Conservation (phyloP, 2,797 vertebrate genomes). For the Spheniscus humboldti region DNA sequence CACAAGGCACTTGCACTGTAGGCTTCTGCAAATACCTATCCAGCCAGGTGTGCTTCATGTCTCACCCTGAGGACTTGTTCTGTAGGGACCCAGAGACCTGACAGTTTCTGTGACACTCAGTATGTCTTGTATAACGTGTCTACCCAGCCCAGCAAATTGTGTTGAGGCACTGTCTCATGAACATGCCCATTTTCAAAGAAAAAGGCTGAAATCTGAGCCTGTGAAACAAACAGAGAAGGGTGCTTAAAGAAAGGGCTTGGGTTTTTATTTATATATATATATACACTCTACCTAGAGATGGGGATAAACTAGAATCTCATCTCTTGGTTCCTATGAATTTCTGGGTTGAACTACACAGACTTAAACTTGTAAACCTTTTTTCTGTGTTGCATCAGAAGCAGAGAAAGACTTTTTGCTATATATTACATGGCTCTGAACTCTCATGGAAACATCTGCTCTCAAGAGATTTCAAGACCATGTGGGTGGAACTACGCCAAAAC, state of each 20-base stretch:
- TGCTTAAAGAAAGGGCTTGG: background rate
- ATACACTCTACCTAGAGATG: background rate
- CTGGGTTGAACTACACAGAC: background rate
- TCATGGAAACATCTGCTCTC: background rate
- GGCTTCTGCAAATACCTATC: background rate
- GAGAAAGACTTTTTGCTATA: background rate
- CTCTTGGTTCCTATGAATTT: background rate
- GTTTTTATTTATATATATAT: background rate
- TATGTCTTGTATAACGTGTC: background rate
- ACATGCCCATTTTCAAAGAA: background rate
- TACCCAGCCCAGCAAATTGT: background rate
- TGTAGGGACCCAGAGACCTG: background rate
- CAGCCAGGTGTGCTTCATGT: background rate
- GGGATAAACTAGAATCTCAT: background rate
- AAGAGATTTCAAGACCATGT: background rate
- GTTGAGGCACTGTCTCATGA: background rate
- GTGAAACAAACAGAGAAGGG: background rate
- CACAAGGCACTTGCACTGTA: background rate
- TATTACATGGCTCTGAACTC: background rate
- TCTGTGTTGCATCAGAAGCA: background rate
- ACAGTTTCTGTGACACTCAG: background rate
- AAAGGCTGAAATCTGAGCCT: background rate
- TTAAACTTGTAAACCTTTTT: background rate
- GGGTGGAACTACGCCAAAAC: background rate
- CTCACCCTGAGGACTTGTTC: background rate